A percentile compares a stretch with the other conserved stretches of the same genome.
Evolutionary conservation across 1,140 invertebrate species (phyloP).

Genomic region (Paralvinella palmiformis): DNA sequence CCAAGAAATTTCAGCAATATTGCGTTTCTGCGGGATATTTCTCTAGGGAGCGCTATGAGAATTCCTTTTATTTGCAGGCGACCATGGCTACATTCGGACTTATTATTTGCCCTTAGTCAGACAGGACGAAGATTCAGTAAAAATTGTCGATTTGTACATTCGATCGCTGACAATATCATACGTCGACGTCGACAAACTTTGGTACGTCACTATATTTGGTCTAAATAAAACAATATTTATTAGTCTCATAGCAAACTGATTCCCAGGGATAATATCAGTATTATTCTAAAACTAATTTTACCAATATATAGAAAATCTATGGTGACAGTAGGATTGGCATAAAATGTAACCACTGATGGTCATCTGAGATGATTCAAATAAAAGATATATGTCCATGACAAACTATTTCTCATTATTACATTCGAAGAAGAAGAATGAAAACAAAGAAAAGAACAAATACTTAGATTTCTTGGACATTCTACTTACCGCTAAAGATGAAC

Average conservation of each 20-base stretch:
- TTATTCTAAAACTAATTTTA: too few relatives aligned
- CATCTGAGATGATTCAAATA: too few relatives aligned
- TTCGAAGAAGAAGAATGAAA: background rate
- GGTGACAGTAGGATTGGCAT: too few relatives aligned
- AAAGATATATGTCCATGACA: background rate
- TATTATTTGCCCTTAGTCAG: conserved; percentile 3
- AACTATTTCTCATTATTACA: background rate
- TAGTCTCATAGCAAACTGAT: too few relatives aligned
- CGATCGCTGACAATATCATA: conserved; percentile 1
- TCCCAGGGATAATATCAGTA: too few relatives aligned
- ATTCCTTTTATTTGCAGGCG: background rate
- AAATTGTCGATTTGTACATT: conserved; percentile 5
- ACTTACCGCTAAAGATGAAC: conserved; percentile 12
- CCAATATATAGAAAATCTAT: too few relatives aligned
- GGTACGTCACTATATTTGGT: too few relatives aligned
- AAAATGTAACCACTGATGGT: too few relatives aligned
- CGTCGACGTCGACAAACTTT: background rate
- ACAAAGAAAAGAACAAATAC: background rate
- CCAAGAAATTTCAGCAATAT: too few relatives aligned
- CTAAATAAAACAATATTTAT: too few relatives aligned
- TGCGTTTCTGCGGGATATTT: too few relatives aligned
- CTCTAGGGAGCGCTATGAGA: too few relatives aligned
- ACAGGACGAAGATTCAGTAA: conserved; percentile 12
- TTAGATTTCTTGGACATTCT: conserved; percentile 19
- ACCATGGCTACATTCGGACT: conserved; percentile 10